Conservation (phyloP, 2,113 vertebrate genomes). For the Ophiodon elongatus region DNA sequence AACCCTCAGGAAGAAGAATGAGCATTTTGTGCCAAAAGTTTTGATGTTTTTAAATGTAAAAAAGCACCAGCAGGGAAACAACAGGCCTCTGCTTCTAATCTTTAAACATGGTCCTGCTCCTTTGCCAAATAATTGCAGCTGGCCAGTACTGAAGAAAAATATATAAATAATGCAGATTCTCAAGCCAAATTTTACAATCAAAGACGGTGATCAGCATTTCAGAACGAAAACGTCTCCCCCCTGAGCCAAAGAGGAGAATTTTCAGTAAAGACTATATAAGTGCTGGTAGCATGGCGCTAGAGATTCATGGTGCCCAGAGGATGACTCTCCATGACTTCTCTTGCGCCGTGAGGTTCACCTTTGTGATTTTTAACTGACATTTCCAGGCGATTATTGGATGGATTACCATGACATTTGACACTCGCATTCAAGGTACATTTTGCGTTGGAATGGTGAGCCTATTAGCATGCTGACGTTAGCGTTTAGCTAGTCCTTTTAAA, state of each 20-base stretch:
- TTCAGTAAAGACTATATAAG: background rate
- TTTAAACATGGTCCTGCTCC: constrained; percentile 24
- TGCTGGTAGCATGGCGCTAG: background rate
- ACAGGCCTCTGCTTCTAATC: constrained; percentile 50
- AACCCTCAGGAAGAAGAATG: constrained; percentile 60
- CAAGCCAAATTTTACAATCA: background rate
- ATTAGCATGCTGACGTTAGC: background rate
- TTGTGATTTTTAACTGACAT: background rate
- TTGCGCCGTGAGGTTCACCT: background rate
- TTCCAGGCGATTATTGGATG: background rate
- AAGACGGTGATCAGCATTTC: background rate
- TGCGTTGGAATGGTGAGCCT: background rate
- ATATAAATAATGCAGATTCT: background rate
- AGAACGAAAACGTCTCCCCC: background rate
- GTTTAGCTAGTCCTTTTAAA: background rate
- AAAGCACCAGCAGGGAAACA: constrained; percentile 48
- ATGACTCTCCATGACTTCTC: background rate
- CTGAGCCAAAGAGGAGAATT: background rate
- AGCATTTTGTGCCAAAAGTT: constrained; percentile 31
- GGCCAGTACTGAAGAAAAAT: background rate
- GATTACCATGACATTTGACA: background rate
- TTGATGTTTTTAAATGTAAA: constrained; percentile 25
- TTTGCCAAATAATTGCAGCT: constrained; percentile 39
- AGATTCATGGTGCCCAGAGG: background rate
- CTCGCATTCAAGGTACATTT: background rate